Conservation (phyloP, 2,888 invertebrate genomes). For the Rhogogaster chlorosoma region DNA sequence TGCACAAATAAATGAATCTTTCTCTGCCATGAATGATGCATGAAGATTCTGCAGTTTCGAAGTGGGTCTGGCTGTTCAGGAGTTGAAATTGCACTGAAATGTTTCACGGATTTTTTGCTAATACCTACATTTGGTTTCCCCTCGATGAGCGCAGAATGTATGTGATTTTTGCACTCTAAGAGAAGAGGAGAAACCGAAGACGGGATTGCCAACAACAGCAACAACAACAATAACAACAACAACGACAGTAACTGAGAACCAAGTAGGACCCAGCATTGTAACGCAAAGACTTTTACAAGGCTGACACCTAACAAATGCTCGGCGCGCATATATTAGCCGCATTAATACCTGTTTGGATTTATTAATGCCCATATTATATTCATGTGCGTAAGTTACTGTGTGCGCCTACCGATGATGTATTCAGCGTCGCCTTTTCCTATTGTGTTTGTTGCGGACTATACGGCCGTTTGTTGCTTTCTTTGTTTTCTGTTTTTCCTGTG, state of each 20-base stretch:
- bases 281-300: slow-evolving; percentile 68
- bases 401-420: slow-evolving; percentile 70
- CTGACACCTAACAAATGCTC: slow-evolving; percentile 73
- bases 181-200: slow-evolving; percentile 13
- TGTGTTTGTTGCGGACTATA: slow-evolving; percentile 60
- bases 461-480: slow-evolving; percentile 30
- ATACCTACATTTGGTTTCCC: background rate
- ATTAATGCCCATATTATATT: slow-evolving; percentile 76
- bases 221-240: background rate
- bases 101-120: background rate
- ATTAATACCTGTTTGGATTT: slow-evolving; percentile 75
- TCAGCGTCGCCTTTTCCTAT: slow-evolving; percentile 71
- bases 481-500: slow-evolving; percentile 36
- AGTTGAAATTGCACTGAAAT: background rate
- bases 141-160: background rate
- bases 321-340: slow-evolving; percentile 74
- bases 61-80: background rate
- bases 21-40: background rate
- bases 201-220: background rate
- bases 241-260: background rate
- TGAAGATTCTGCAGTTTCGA: background rate
- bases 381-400: slow-evolving; percentile 65
- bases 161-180: background rate
- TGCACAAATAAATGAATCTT: slow-evolving; percentile 15
- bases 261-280: slow-evolving; percentile 60